phyloP scores from a whole-genome alignment of 2,888 invertebrate species.

The Apamea epomidion region DNA sequence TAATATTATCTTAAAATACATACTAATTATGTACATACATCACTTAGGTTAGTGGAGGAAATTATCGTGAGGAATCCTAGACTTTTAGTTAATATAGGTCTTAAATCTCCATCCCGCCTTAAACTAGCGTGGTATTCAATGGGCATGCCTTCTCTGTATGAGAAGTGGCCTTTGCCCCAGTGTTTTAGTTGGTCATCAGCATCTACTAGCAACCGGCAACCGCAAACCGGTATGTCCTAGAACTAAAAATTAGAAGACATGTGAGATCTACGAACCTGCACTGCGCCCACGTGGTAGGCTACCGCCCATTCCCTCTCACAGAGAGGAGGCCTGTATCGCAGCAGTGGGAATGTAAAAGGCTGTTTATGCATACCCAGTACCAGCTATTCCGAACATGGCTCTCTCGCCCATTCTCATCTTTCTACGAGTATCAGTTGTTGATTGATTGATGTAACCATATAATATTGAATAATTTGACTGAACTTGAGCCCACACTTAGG shows the following conservation, averaged over 20 bases:
- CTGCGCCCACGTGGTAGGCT: not conserved
- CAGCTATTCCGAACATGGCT: too few relatives aligned
- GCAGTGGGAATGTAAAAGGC: not conserved
- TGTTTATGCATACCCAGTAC: too few relatives aligned
- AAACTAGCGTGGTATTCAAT: not conserved
- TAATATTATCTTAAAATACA: not conserved
- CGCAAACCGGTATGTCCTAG: not conserved
- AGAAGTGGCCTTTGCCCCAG: too few relatives aligned
- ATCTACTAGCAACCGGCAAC: too few relatives aligned
- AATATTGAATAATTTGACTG: slow-evolving; percentile 29
- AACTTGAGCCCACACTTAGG: slow-evolving; percentile 19
- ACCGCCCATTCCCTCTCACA: not conserved
- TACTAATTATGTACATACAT: not conserved
- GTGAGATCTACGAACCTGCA: not conserved
- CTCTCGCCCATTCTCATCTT: not conserved
- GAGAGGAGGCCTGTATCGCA: not conserved
- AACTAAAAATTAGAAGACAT: not conserved
- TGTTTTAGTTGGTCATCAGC: not conserved
- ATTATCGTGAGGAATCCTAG: not conserved
- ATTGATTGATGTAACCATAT: slow-evolving; percentile 28
- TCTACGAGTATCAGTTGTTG: not conserved
- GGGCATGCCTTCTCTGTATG: too few relatives aligned
- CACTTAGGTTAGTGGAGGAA: not conserved
- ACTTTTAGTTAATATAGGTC: not conserved
- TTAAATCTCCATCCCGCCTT: not conserved